Base-by-base conservation (phyloP, 2,888 invertebrate genomes). In the Melieria picta region DNA sequence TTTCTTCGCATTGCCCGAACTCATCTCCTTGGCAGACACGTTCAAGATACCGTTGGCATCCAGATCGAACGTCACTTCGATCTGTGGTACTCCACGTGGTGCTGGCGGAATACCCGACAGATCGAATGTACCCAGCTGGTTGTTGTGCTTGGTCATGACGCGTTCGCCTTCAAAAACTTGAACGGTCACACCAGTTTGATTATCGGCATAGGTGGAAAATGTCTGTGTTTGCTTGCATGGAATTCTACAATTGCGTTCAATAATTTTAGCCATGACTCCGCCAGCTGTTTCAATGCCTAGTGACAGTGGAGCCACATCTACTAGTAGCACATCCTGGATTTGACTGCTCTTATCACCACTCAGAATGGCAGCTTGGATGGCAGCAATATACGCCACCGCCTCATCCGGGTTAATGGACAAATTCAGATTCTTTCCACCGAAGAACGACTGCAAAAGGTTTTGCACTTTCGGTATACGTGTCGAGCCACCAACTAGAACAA, bases 31-130 rank as follows among this genome's bases (percentile, higher is more conserved):
- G 30, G 96, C 96, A 0, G 93, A 91, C 1, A 96, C 96, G 84
- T 95, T 95, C 74, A 99, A 88, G 86, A 98, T 98, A 83, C 98
- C 98, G 87, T 99, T 97, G 62, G 97, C 97, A 82, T 98, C 97
- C 82, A 93, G 91, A 64, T 86, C 86, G 83, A 94, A 94, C 56
- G 93, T 94, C 43, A 94, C 94, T 83, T 94, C 97, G 88, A 92
- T 96, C 87, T 91, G 95, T 75, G 91, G 97, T 76, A 93, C 96
- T 83, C 92, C 98, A 76, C 91, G 93, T 72, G 92, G 98, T 84
- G 94, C 95, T n/a, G 98, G 97, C 2, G 98, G 97, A 82, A 98
- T 98, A 50, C 97, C 97, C 6, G 94, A 94, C 67, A 99, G 90
- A 86, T 98, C 96, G 87, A 99, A 99, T 85, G 95, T 98, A 70